Conservation (phyloP, 2,888 invertebrate genomes). For the Nyleta sp. region DNA sequence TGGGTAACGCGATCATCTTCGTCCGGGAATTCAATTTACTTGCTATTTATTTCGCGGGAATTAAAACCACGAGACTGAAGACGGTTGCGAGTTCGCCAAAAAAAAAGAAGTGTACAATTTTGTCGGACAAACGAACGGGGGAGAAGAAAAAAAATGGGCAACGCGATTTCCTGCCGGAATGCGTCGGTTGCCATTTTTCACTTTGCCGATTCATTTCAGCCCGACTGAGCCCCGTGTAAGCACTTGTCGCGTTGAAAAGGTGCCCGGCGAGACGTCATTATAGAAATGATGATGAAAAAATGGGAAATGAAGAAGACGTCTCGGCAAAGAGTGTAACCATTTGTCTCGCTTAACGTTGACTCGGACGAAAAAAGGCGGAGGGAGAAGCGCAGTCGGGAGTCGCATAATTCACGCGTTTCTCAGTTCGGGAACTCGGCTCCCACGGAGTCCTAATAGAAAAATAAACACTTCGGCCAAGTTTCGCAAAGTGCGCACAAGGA, state of each 20-base stretch:
- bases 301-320: conserved; percentile 48
- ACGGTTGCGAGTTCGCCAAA: no score
- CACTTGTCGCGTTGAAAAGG: neutral
- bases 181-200: neutral
- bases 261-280: conserved; percentile 14
- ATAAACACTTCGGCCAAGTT: conserved; percentile 61
- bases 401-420: conserved; percentile 56
- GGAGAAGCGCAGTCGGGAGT: conserved; percentile 36
- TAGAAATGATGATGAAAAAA: conserved; percentile 21
- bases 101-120: no score
- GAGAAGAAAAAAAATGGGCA: no score
- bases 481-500: conserved; percentile 46
- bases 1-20: no score
- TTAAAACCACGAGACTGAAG: no score
- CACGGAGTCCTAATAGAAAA: conserved; percentile 63
- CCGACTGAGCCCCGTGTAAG: neutral
- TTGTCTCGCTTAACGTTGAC: conserved; percentile 53
- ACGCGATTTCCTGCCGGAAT: no score
- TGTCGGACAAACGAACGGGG: neutral
- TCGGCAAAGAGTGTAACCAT: conserved; percentile 38
- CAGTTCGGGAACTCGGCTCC: conserved; percentile 50
- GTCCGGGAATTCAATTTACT: no score
- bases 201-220: neutral
- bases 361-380: conserved; percentile 7
- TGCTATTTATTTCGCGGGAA: neutral